These are phyloP conservation scores for Crepidodera aurea DNA, from an alignment of 2,888 invertebrate genomes.

Conservation along the genomic window DNA sequence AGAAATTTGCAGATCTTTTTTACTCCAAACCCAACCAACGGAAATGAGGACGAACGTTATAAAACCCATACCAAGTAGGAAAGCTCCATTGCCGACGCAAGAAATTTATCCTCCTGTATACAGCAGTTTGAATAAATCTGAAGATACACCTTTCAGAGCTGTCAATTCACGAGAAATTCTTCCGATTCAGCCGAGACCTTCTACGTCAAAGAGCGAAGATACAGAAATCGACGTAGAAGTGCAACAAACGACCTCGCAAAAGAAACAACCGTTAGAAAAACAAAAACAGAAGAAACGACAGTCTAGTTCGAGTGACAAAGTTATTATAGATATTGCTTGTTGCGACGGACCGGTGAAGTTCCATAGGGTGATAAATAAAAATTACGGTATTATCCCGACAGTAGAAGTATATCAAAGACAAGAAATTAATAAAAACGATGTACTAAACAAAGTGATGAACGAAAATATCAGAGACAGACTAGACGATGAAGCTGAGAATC, in stretches of 20 bases:
- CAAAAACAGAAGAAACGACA: constrained; percentile 37
- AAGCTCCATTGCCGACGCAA: constrained; percentile 42
- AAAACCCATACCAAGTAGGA: constrained; percentile 46
- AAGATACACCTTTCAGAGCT: constrained; percentile 55
- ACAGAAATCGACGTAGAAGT: constrained; percentile 23
- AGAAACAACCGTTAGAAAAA: constrained; percentile 38
- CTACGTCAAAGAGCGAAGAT: constrained; percentile 43
- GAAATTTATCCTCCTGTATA: constrained; percentile 40
- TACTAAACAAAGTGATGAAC: constrained; percentile 60
- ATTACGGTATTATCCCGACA: constrained; percentile 67
- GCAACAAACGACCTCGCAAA: constrained; percentile 23
- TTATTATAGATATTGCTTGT: constrained; percentile 86
- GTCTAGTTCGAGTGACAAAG: constrained; percentile 59
- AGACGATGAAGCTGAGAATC: constrained; percentile 50
- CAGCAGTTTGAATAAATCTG: constrained; percentile 52
- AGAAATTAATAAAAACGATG: constrained; percentile 52
- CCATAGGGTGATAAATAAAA: constrained; percentile 84
- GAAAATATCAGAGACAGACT: constrained; percentile 58
- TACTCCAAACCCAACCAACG: constrained; percentile 64
- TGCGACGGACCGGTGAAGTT: constrained; percentile 91
- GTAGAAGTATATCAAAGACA: constrained; percentile 46
- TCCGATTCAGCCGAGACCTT: constrained; percentile 37
- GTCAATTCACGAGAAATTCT: constrained; percentile 35
- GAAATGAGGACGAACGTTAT: constrained; percentile 39
- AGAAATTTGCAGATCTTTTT: constrained; percentile 72